Base-by-base conservation (phyloP, 2,888 invertebrate genomes). In the Frankliniella intonsa region DNA sequence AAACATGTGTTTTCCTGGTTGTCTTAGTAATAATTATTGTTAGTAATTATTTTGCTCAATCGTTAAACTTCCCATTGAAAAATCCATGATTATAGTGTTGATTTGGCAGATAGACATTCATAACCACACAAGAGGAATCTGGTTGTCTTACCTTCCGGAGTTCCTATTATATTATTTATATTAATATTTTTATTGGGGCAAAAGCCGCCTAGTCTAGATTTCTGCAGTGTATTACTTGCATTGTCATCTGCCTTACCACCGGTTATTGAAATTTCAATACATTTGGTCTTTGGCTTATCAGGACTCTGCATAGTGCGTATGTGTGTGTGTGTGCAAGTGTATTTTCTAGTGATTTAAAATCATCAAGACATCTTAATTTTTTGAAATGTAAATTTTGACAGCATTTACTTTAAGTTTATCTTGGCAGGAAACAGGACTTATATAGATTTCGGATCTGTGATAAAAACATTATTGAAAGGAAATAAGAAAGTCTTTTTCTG, bases 91-190 rank as follows among this genome's bases (percentile, higher is more conserved):
- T 38, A 3, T 3, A 38, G 38, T 55, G 55, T 10, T 10, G 12
- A 55, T 55, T 10, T 55, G 19, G 11, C 17, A 19, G 9, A 5
- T 14, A 19, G 19, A 55, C 55, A 55, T 12, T 55, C 14, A 14
- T 55, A 55, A 55, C 55, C 19, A 76, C 69, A 76, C 69, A 25
- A 12, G 22, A 25, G 69, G 22, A 76, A 10, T 76, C 69, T 76
- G 69, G 25, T 25, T 12, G 12, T 76, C 25, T 76, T 25, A 12
- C 69, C 69, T 25, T 10, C 12, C 25, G 9, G 25, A 25, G 22
- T 25, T 76, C 25, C 25, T 76, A 12, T 76, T 76, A 76, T 76
- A 12, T 76, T 76, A 76, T 76, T 76, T 76, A 38, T 76, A 25
- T 76, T 76, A 76, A 25, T n/a, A 25, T 76, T 25, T 25, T 76